These are phyloP conservation scores for Gambelia wislizenii DNA, from an alignment of 2,797 vertebrate species.

Conservation along the genomic window DNA sequence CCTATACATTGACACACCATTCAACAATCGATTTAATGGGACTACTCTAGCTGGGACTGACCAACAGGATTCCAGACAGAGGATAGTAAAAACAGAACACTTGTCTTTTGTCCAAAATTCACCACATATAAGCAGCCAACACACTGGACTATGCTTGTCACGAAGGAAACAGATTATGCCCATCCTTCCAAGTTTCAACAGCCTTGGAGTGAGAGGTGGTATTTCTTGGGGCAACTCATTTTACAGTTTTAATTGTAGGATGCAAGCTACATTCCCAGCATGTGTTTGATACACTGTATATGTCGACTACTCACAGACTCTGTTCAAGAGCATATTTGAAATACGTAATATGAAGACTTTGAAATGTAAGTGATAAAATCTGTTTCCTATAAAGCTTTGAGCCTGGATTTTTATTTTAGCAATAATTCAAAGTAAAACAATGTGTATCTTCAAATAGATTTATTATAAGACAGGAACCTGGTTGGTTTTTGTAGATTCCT, in stretches of 20 bases:
- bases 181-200: background rate
- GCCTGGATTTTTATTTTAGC: slow-evolving; percentile 7
- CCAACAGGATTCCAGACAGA: background rate
- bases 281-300: background rate
- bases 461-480: slow-evolving; percentile 22
- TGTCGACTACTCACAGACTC: background rate
- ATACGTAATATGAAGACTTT: background rate
- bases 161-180: background rate
- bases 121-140: background rate
- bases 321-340: background rate
- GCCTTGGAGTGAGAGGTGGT: background rate
- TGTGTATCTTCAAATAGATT: background rate
- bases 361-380: background rate
- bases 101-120: background rate
- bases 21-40: no score
- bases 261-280: background rate
- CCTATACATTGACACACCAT: no score
- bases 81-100: background rate
- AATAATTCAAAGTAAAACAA: slow-evolving; percentile 2
- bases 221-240: background rate
- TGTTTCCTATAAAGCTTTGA: background rate
- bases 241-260: background rate
- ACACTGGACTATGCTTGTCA: background rate
- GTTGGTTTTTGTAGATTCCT: background rate
- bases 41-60: no score